phyloP scores from a whole-genome alignment of 2,888 invertebrate species.

The Eupithecia dodoneata region DNA sequence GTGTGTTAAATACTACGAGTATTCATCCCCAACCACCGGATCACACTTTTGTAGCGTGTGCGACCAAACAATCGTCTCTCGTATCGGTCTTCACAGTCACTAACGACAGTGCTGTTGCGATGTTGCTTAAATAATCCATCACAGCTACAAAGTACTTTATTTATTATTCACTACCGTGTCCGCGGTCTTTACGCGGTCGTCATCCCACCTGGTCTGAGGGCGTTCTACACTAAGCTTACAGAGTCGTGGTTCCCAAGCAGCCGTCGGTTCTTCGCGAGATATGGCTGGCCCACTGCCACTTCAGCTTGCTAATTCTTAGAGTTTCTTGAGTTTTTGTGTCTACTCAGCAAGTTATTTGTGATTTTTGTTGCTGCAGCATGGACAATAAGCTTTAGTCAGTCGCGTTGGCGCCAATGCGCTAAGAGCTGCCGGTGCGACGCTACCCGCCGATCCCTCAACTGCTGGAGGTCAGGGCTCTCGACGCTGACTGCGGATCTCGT shows the following conservation, averaged over 20 bases:
- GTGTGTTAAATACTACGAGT: background rate
- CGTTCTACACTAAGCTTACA: too few species aligned
- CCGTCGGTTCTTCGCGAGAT: too few species aligned
- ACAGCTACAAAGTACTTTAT: background rate
- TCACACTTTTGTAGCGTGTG: background rate
- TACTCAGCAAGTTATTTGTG: background rate
- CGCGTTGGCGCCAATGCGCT: slow-evolving; percentile 86
- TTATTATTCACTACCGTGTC: background rate
- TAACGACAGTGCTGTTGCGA: background rate
- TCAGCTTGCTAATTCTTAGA: too few species aligned
- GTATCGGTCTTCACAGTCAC: background rate
- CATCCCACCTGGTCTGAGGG: too few species aligned
- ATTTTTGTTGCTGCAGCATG: slow-evolving; percentile 82
- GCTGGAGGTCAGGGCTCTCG: slow-evolving; percentile 86
- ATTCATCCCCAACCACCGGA: background rate
- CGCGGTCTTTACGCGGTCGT: too few species aligned
- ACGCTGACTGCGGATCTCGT: slow-evolving; percentile 85
- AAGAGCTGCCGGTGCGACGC: slow-evolving; percentile 87
- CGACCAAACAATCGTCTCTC: background rate
- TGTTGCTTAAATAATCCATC: background rate
- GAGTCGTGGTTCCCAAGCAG: too few species aligned
- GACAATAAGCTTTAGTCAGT: slow-evolving; percentile 84
- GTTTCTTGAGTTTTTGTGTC: too few species aligned
- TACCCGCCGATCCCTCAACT: slow-evolving; percentile 86
- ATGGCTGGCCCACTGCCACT: too few species aligned